Conservation (phyloP, 2,113 vertebrate species). For the Myotis brandtii region DNA sequence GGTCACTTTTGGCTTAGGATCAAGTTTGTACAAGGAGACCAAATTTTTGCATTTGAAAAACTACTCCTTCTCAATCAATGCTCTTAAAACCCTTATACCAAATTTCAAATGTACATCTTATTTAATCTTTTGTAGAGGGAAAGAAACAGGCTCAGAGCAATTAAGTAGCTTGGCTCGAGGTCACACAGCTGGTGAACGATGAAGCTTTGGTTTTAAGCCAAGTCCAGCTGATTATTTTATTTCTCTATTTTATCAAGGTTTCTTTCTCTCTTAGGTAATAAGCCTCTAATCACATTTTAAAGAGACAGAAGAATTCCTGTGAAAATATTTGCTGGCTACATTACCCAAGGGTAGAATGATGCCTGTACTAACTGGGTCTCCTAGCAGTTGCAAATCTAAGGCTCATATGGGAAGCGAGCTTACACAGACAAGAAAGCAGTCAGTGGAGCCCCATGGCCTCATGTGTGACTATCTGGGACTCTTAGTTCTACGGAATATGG, state of each 20-base stretch:
- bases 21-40: neutral
- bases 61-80: neutral
- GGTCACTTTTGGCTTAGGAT: neutral
- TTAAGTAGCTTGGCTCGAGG: neutral
- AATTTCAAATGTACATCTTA: neutral
- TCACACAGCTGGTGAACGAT: neutral
- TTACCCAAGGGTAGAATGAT: neutral
- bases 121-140: neutral
- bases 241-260: neutral
- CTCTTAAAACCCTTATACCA: neutral
- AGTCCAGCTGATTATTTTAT: neutral
- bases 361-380: neutral
- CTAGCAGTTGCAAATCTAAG: neutral
- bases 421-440: neutral
- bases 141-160: neutral
- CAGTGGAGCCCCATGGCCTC: neutral
- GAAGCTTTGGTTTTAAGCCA: neutral
- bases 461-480: neutral
- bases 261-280: slow-evolving; percentile 38
- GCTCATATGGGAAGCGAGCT: neutral
- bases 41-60: neutral
- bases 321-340: slow-evolving; percentile 49
- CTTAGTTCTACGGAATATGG: neutral
- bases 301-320: slow-evolving; percentile 33
- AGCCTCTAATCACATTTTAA: slow-evolving; percentile 63